Base-by-base conservation (phyloP, 2,888 invertebrate species). In the Muscina levida region DNA sequence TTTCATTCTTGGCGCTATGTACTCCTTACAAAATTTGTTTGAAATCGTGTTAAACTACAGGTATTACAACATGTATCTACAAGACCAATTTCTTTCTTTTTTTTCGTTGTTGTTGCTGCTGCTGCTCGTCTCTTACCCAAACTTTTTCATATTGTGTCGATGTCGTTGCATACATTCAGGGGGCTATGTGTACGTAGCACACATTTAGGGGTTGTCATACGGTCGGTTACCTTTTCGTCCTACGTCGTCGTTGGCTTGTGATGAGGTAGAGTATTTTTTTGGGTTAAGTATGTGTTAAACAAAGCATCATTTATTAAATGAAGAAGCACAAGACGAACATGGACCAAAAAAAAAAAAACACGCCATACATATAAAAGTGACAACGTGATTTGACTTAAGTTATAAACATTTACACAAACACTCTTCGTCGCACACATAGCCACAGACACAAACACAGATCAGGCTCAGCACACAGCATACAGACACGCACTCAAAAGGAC, bases 271-370 rank as follows among this genome's bases (percentile, higher is more conserved):
- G n/a, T n/a, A n/a, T n/a, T 74, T 77, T 81, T 77, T 67, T 72
- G 46, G 81, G 81, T 77, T 81, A 81, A 81, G 81, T 81, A 81
- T 75, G 81, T 81, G 81, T 74, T 81, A 81, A 77, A 81, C 74
- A 81, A 81, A 81, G 74, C 77, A 77, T 77, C 81, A 75, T 81
- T 81, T 81, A 81, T 81, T 81, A 68, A 81, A 77, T 81, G 62
- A 81, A 81, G 72, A 65, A 44, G 57, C 31, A 31, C 8, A 42
- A 44, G 56, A 42, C 13, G 26, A 22, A 39, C n/a, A 72, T 31
- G 51, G 51, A 59, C 59, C 42, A 51, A 62, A 1, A 62, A 31
- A 15, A 31, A 15, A 2, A 24, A 26, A 5, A 13, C 24, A 59
- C 59, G 19, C 56, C 53, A 1, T 22, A 65, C 70, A 68, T 39